A percentile compares a stretch with the other conserved stretches of the same genome.
Evolutionary conservation across 2,888 invertebrate species (phyloP).

Genomic region (Drosophila vallismaia): DNA sequence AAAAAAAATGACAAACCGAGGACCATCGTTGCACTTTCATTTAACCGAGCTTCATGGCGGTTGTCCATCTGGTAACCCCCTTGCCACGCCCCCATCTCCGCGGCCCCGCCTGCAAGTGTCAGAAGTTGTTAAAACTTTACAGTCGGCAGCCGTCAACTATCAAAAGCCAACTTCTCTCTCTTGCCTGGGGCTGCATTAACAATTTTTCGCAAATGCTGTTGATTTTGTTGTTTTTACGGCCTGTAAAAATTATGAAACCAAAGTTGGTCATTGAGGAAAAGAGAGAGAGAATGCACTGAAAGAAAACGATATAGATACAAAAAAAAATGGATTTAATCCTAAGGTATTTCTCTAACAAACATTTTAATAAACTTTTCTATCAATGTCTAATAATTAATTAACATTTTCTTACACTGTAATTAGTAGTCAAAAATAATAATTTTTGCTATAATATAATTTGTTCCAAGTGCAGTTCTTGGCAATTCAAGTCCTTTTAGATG

Average conservation of each 20-base stretch:
- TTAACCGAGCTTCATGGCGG: constrained; percentile 42
- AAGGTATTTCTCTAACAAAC: no score
- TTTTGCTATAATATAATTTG: background rate
- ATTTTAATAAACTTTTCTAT: background rate
- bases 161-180: constrained; percentile 34
- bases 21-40: constrained; percentile 64
- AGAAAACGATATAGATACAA: no score
- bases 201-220: constrained; percentile 38
- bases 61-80: constrained; percentile 47
- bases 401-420: background rate
- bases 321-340: no score
- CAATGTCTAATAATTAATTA: background rate
- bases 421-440: background rate
- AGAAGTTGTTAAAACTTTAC: constrained; percentile 79
- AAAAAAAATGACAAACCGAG: constrained; percentile 28
- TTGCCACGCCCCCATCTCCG: background rate
- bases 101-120: constrained; percentile 69
- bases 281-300: constrained; percentile 8
- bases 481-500: constrained; percentile 15
- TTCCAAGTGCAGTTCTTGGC: constrained; percentile 5
- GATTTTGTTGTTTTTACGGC: constrained; percentile 41
- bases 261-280: constrained; percentile 26
- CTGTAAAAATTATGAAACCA: constrained; percentile 67
- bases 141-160: constrained; percentile 62
- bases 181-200: constrained; percentile 31